Base-by-base conservation (phyloP, 1,140 invertebrate genomes). In the Drosophila simulans region DNA sequence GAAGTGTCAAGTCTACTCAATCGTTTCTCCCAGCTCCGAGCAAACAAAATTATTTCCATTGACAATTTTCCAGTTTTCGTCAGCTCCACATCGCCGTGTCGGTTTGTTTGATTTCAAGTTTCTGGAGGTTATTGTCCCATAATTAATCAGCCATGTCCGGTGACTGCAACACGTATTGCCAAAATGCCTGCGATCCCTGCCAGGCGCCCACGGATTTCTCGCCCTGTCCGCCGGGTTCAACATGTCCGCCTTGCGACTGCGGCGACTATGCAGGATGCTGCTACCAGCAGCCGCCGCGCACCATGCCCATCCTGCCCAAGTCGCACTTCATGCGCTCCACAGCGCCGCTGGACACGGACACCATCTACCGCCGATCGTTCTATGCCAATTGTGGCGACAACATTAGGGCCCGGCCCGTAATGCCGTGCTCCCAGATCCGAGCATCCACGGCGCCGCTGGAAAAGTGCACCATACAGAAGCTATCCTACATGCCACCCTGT, bases 341-440 rank as follows among this genome's bases (percentile, higher is more conserved):
- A n/a, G 72, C 92, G 12, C 93, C 93, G 10, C 80, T 95, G 81
- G 94, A 94, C 10, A 92, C 94, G 25, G 79, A 93, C 12, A 95
- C 94, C 3, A 94, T 94, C 0, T 95, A 95, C 56, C 92, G 92
- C 35, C 92, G 94, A 5, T 95, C 94, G 0, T 95, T 94, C 70
- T 93, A 93, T 77, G 92, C 93, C 5, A 92, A 90, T 73, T 54
- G 59, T 43, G 49, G 46, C 7, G 8, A 84, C 25, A 56, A 63
- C 43, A 17, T 68, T 10, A 81, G 92, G n/a, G 62, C 89, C 0
- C 69, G 80, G 31, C 91, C 93, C 0, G 80, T 93, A 49, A 71
- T 74, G 34, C 93, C 93, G 0, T 74, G 55, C 1, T 77, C 91
- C 3, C 90, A 79, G 48, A 71, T 94, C 5, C 37, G 60, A 0